Evolutionary conservation across 2,113 vertebrate genomes (phyloP).

Genomic region (Accipiter virgatus): DNA sequence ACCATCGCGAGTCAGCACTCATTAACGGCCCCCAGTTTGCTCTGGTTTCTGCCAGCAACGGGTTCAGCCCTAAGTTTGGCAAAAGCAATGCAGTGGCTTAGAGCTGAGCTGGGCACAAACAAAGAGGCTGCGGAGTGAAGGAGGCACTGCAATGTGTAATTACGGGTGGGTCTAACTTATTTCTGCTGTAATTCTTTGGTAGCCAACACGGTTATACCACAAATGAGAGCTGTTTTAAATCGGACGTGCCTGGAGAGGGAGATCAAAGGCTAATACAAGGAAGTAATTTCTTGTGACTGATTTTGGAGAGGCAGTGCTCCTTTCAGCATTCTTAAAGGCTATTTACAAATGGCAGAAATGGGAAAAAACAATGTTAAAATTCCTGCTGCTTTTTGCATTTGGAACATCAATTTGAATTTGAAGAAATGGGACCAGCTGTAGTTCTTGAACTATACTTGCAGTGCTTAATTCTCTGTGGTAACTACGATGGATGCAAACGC

Average conservation of each 20-base stretch:
- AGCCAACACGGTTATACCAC: not conserved
- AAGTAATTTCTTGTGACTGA: not conserved
- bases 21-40: not conserved
- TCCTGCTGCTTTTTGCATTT: not conserved
- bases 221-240: not conserved
- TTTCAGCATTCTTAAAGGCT: not conserved
- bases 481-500: not conserved
- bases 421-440: not conserved
- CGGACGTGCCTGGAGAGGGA: not conserved
- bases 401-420: not conserved
- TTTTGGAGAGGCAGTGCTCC: not conserved
- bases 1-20: not conserved
- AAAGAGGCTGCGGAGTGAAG: not conserved
- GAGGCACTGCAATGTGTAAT: not conserved
- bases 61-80: not conserved
- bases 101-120: not conserved
- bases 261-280: not conserved
- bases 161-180: not conserved
- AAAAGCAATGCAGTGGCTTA: not conserved
- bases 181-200: not conserved
- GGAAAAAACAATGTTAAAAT: not conserved
- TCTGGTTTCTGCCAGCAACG: not conserved
- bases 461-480: slow-evolving; percentile 8
- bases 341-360: not conserved
- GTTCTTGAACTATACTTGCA: slow-evolving; percentile 14